Conservation (phyloP, 2,797 vertebrate species). For the Gadopsis marmoratus region DNA sequence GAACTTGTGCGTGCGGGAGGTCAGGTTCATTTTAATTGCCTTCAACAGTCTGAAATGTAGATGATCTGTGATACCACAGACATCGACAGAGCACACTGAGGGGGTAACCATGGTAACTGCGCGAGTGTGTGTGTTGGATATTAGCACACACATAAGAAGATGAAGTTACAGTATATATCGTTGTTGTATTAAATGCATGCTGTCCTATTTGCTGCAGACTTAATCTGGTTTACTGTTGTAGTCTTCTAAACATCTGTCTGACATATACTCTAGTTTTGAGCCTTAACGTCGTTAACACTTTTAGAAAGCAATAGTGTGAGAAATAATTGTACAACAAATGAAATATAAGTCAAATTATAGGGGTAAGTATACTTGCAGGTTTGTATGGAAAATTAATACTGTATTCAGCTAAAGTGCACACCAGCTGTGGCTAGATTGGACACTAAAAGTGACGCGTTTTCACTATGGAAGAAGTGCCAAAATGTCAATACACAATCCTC, state of each 20-base stretch:
- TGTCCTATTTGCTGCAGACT: not conserved
- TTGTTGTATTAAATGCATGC: not conserved
- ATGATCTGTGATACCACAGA: constrained; percentile 51
- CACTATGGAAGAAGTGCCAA: not conserved
- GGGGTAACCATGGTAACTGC: constrained; percentile 65
- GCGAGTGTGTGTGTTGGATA: not conserved
- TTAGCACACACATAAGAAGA: not conserved
- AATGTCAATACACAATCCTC: not conserved
- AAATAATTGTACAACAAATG: too few relatives aligned
- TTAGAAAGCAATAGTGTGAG: not conserved
- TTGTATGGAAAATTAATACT: not conserved
- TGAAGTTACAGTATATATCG: not conserved
- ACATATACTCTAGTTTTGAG: not conserved
- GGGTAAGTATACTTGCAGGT: not conserved
- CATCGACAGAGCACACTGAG: constrained; percentile 21
- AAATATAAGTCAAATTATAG: not conserved
- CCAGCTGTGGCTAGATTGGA: not conserved
- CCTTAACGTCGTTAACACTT: not conserved
- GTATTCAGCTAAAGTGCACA: not conserved
- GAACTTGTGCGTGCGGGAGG: not conserved
- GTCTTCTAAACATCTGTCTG: not conserved
- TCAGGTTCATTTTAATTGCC: constrained; percentile 54
- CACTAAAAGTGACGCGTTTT: not conserved
- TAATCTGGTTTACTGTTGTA: not conserved
- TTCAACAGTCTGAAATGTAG: constrained; percentile 50